These are phyloP conservation scores for Actinia tenebrosa DNA, from an alignment of 64 coral and sea anemone species.

Conservation along the genomic window DNA sequence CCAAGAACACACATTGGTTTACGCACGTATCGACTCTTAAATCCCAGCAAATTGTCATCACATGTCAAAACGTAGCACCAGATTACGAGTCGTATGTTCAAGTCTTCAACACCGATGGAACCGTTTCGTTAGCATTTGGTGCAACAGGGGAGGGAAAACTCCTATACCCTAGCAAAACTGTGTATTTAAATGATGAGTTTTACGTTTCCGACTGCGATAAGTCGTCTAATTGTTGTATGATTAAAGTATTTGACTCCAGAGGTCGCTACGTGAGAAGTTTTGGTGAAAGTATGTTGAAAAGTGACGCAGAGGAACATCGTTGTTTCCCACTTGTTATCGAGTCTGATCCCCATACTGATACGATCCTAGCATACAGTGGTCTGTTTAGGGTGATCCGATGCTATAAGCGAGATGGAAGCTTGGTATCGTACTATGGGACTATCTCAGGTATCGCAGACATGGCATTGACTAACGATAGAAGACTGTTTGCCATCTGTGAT, in stretches of 20 bases:
- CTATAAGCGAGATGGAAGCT: constrained; percentile 56
- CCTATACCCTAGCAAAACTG: constrained; percentile 47
- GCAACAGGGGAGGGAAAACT: constrained; percentile 55
- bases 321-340: constrained; percentile 76
- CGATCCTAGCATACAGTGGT: constrained; percentile 61
- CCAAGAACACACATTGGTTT: constrained; percentile 61
- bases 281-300: constrained; percentile 69
- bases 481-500: constrained; percentile 51
- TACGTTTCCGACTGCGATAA: constrained; percentile 84
- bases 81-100: constrained; percentile 65
- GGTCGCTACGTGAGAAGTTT: constrained; percentile 63
- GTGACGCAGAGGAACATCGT: constrained; percentile 34
- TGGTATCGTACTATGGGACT: constrained; percentile 53
- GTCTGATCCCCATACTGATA: constrained; percentile 5
- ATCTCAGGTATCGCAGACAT: constrained; percentile 56
- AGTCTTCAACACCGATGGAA: constrained; percentile 55
- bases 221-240: constrained; percentile 62
- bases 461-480: constrained; percentile 53
- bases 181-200: constrained; percentile 54
- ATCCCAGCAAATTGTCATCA: constrained; percentile 47
- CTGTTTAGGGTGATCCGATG: constrained; percentile 56
- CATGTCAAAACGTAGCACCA: constrained; percentile 51
- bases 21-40: constrained; percentile 24
- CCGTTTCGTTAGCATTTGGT: constrained; percentile 56
- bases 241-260: constrained; percentile 63